Evolutionary conservation across 2,797 vertebrate species (phyloP).

Genomic region (Buphagus erythrorhynchus): DNA sequence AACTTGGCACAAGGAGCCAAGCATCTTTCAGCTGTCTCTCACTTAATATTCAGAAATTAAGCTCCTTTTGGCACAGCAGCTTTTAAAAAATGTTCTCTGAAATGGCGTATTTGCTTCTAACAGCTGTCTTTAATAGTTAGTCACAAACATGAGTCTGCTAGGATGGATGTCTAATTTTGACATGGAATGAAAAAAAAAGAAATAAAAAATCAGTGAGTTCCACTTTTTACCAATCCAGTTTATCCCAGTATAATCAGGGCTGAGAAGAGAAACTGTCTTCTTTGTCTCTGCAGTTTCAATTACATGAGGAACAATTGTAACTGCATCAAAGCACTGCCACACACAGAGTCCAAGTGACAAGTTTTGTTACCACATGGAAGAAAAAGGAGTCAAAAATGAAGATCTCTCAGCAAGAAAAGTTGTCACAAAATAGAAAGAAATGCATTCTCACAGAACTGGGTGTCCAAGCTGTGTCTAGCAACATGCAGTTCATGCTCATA

Average conservation of each 20-base stretch:
- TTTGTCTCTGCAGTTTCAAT: not conserved
- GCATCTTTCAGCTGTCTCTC: not conserved
- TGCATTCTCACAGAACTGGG: not conserved
- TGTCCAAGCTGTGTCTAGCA: not conserved
- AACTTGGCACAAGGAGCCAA: not conserved
- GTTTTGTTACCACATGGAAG: not conserved
- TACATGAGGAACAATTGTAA: not conserved
- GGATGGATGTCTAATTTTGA: not conserved
- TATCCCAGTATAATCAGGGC: not conserved
- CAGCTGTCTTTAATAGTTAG: not conserved
- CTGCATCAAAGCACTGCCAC: not conserved
- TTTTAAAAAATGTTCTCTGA: not conserved
- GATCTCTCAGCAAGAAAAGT: not conserved
- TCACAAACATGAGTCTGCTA: not conserved
- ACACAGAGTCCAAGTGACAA: not conserved
- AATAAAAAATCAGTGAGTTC: not conserved
- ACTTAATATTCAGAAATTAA: not conserved
- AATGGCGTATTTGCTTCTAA: not conserved
- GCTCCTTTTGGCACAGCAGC: not conserved
- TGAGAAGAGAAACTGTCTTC: not conserved
- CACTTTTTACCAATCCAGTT: not conserved
- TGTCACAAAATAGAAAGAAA: not conserved
- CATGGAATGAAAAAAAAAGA: not conserved
- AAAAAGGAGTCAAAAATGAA: not conserved
- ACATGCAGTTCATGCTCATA: not conserved